A percentile compares a stretch with the other conserved stretches of the same genome.
Evolutionary conservation across 2,888 invertebrate genomes (phyloP).

Genomic region (Charanyca ferruginea): DNA sequence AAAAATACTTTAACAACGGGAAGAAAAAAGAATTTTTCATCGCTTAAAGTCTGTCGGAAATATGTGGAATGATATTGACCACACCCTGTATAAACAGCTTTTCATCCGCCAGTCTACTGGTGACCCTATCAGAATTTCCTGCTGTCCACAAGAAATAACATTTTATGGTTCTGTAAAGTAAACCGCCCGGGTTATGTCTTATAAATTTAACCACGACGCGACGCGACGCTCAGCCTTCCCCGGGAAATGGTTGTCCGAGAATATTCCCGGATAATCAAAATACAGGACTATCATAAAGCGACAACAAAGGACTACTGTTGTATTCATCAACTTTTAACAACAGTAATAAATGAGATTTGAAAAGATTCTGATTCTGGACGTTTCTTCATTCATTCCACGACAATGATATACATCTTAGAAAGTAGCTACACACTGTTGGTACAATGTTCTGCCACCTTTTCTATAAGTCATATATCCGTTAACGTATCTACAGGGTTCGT

Average conservation of each 20-base stretch:
- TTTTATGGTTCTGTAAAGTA: slow-evolving; percentile 64
- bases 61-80: background rate
- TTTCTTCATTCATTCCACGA: slow-evolving; percentile 18
- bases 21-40: background rate
- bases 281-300: slow-evolving; percentile 45
- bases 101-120: slow-evolving; percentile 25
- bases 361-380: slow-evolving; percentile 4
- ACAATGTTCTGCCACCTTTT: too few species aligned
- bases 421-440: background rate
- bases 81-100: slow-evolving; percentile 20
- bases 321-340: slow-evolving; percentile 45
- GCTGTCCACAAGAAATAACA: slow-evolving; percentile 61
- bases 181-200: slow-evolving; percentile 58
- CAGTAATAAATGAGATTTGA: slow-evolving; percentile 36
- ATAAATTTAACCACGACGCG: slow-evolving; percentile 60
- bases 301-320: slow-evolving; percentile 43
- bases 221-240: slow-evolving; percentile 36
- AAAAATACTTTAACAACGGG: background rate
- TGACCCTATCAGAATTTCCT: slow-evolving; percentile 57
- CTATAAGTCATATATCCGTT: slow-evolving; percentile 25
- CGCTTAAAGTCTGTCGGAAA: background rate
- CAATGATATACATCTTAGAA: slow-evolving; percentile 11
- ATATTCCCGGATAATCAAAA: slow-evolving; percentile 52
- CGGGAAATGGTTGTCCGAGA: slow-evolving; percentile 40
- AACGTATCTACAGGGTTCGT: slow-evolving; percentile 12